These are phyloP conservation scores for Papilio helenus DNA, from an alignment of 1,140 invertebrate species.

Conservation along the genomic window DNA sequence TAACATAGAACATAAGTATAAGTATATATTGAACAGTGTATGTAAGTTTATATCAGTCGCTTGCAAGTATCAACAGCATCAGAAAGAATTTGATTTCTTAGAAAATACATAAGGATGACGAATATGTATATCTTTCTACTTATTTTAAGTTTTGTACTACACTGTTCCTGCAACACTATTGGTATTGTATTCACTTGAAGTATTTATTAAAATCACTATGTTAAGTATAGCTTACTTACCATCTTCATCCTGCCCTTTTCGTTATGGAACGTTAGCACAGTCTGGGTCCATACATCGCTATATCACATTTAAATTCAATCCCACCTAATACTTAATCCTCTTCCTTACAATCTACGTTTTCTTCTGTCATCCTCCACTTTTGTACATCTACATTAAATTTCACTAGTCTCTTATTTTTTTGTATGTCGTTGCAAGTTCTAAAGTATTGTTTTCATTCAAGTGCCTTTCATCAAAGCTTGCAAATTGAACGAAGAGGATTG, in stretches of 20 bases:
- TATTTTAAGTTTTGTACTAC: neutral
- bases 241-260: too few relatives aligned
- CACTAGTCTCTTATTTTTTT: too few relatives aligned
- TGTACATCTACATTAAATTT: too few relatives aligned
- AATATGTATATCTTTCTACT: neutral
- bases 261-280: too few relatives aligned
- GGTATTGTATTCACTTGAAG: neutral
- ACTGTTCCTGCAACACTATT: neutral
- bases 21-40: neutral
- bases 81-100: neutral
- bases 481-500: conserved; percentile 36
- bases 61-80: neutral
- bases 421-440: too few relatives aligned
- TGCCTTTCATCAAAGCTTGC: conserved; percentile 40
- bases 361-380: too few relatives aligned
- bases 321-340: too few relatives aligned
- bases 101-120: neutral
- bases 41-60: neutral
- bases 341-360: too few relatives aligned
- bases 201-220: too few relatives aligned
- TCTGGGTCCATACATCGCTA: too few relatives aligned
- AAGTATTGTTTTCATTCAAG: conserved; percentile 26
- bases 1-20: neutral
- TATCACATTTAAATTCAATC: too few relatives aligned
- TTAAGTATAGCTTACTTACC: too few relatives aligned